Evolutionary conservation across 1,140 invertebrate genomes (phyloP), one percentile per base, ranked within the genome.

Genomic region (Sipha flava): DNA sequence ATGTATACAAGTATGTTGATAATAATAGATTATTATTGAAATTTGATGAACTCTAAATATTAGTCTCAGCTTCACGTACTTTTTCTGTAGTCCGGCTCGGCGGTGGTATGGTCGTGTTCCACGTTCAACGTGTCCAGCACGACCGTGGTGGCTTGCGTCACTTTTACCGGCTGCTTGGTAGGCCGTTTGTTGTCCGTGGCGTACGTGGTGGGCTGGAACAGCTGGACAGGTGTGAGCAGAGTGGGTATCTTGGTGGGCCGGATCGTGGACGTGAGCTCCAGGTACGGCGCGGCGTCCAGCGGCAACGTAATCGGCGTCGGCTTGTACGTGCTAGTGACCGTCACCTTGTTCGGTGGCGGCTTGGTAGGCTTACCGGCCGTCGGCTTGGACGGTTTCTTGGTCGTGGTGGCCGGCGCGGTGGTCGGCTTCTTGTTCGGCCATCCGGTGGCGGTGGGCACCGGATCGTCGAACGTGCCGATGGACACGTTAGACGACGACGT

Each of bases 71-170:
- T 7, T 1, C 5, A 21, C 62, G 1, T 88, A 92, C 92, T 88
- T 85, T 89, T 89, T 85, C 88, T 89, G 80, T 89, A 91, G 79
- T 90, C 88, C 31, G 88, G 87, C 81, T 88, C 85, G 43, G 88
- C 87, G n/a, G 84, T 62, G 16, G 66, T 52, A 16, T 40, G 21
- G 9, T 64, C 72, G 57, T 59, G 43, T n/a, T 52, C 64, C 5
- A 72, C 72, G 16, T 37, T 81, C 3, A 72, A 31, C 59, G 62
- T 43, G 70, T 77, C 29, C 52, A 47, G 12, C 16, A 75, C 9
- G 49, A 77, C 49, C 54, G 79, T 66, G 64, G 77, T 68, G 23
- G 85, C 84, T 7, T 87, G 84, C 1, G 83, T 73, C 5, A 59
- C 45, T 26, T 81, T 81, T 10, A 59, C 81, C 10, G 84, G 80